Base-by-base conservation (phyloP, 2,797 vertebrate species). In the Tokudaia tokunoshimensis region DNA sequence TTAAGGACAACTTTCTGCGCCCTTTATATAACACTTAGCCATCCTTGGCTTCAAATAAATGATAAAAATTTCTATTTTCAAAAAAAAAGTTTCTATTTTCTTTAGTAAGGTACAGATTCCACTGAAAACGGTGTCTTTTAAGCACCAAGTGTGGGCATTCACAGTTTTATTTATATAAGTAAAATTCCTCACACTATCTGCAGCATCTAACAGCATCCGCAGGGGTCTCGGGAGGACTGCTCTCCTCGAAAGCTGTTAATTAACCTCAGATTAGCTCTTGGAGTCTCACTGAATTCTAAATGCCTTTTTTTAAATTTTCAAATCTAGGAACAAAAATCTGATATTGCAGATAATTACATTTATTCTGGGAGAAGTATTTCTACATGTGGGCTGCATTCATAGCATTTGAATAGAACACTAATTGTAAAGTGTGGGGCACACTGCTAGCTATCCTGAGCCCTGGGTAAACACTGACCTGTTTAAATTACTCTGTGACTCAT, bases 31-130 rank as follows among this genome's bases (percentile, higher is more conserved):
- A 59, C 12, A 67, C 70, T 88, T 91, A 92, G 41, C 67, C 13
- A 78, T 91, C 94, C 93, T 95, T 97, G 41, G 44, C 67, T 95
- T 97, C 65, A 96, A 94, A 74, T 52, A 97, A 96, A 95, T 91
- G 47, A 95, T 61, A 92, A 86, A 94, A 95, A 89, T 91, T 92
- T 6, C 63, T 59, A 2, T 97, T 94, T 95, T 93, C 81, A 41
- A 41, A 41, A 41, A 41, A 92, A 86, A 94, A 95, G 87, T 91
- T 92, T 6, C 59, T 59, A 2, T 97, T 94, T 95, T 93, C 81
- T 65, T 95, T 89, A 92, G 63, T 90, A 22, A 82, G 63, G 83
- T 93, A 63, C n/a, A 89, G 65, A 94, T 55, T 81, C 59, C 17
- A 44, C 63, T 47, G 61, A 63, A 91, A 94, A 94, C 86, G 0